These are phyloP conservation scores for Xestoiulus laeticollis DNA, from an alignment of 2,888 invertebrate species.

Conservation along the genomic window DNA sequence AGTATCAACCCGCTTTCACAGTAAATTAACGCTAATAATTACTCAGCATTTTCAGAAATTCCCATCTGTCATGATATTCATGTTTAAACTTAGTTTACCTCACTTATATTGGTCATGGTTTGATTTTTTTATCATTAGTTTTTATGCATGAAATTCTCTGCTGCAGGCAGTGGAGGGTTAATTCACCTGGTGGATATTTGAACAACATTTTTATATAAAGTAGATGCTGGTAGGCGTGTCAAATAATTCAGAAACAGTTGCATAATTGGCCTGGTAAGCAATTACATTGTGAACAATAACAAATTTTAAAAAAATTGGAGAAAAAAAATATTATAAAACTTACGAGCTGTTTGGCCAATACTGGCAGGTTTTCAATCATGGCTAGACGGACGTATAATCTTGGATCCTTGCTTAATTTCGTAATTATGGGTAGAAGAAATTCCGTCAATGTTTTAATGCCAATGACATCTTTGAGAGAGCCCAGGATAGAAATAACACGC, in stretches of 20 bases:
- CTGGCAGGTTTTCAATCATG: constrained; percentile 31
- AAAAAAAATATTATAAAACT: background rate
- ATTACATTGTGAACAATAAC: background rate
- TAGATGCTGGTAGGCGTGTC: background rate
- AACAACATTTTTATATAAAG: background rate
- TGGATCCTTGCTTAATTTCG: background rate
- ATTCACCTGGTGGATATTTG: constrained; percentile 10
- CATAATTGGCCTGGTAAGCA: background rate
- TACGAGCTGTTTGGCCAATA: constrained; percentile 43
- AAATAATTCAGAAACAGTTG: background rate
- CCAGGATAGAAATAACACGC: constrained; percentile 23
- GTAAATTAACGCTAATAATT: background rate
- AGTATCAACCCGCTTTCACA: background rate
- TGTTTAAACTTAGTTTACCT: background rate
- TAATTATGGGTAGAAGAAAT: background rate
- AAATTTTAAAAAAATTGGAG: background rate
- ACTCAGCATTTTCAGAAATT: background rate
- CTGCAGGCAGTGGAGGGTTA: background rate
- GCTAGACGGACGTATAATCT: constrained; percentile 22
- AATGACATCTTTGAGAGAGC: constrained; percentile 2
- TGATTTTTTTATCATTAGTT: background rate
- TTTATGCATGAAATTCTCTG: background rate
- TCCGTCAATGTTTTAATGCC: background rate
- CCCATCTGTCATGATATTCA: background rate
- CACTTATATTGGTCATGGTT: background rate